These are phyloP conservation scores for Ptilonorhynchus violaceus DNA, from an alignment of 2,113 vertebrate genomes.

Conservation along the genomic window DNA sequence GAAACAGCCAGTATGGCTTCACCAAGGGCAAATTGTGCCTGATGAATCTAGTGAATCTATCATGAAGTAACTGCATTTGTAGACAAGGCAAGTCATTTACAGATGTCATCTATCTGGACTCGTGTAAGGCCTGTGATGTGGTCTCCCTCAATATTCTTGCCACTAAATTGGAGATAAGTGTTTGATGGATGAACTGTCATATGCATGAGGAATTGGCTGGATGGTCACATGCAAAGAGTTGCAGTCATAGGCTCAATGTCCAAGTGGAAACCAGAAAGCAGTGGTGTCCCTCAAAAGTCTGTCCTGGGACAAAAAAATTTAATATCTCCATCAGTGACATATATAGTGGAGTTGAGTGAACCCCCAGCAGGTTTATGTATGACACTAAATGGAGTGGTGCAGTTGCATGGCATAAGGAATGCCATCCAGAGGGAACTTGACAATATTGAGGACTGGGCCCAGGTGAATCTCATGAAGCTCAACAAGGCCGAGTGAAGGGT, in stretches of 20 bases:
- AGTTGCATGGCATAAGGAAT: background rate
- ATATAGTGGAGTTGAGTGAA: background rate
- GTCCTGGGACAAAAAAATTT: background rate
- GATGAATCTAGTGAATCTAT: background rate
- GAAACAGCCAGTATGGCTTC: background rate
- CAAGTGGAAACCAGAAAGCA: background rate
- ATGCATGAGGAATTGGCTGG: background rate
- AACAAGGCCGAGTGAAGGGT: background rate
- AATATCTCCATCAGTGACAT: background rate
- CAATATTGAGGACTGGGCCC: background rate
- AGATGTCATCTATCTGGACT: background rate
- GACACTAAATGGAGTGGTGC: background rate
- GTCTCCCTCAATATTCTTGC: background rate
- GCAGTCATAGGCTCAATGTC: background rate
- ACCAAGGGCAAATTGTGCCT: background rate
- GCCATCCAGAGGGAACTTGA: background rate
- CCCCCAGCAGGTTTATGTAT: background rate
- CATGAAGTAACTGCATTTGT: background rate
- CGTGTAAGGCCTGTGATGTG: background rate
- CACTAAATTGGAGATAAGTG: fast-evolving
- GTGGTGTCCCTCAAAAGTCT: background rate
- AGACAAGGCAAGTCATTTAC: background rate
- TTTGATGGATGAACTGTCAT: background rate
- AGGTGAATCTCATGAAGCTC: background rate
- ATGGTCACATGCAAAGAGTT: background rate